A percentile compares a stretch with the other conserved stretches of the same genome.
Evolutionary conservation across 1,140 invertebrate species (phyloP).

Genomic region (Pollicipes pollicipes): DNA sequence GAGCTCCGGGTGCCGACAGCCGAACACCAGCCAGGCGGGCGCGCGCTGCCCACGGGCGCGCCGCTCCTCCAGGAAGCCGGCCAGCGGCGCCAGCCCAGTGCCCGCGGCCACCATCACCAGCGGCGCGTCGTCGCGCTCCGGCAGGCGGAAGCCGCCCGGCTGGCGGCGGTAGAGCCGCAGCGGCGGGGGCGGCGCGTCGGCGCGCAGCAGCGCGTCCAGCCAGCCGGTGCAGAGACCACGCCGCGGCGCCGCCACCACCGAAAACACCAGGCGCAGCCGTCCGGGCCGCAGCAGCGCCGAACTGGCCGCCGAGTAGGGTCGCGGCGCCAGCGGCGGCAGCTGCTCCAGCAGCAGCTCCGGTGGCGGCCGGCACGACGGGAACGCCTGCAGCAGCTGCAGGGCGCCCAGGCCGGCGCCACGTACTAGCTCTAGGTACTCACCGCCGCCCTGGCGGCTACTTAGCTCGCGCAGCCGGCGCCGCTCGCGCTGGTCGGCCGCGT

Average conservation of each 20-base stretch:
- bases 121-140: conserved; percentile 29
- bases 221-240: conserved; percentile 49
- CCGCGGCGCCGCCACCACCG: conserved; percentile 33
- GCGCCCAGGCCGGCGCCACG: conserved; percentile 37
- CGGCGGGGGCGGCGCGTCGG: conserved; percentile 10
- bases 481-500: conserved; percentile 40
- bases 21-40: conserved; percentile 46
- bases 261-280: conserved; percentile 46
- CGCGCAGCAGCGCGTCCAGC: conserved; percentile 25
- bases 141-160: conserved; percentile 37
- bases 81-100: conserved; percentile 63
- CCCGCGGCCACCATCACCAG: conserved; percentile 63
- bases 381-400: conserved; percentile 44
- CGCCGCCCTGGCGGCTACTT: conserved; percentile 41
- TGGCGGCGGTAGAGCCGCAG: conserved; percentile 43
- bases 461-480: conserved; percentile 42
- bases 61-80: conserved; percentile 35
- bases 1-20: conserved; percentile 44
- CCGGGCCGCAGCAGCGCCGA: conserved; percentile 32
- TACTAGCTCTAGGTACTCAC: conserved; percentile 40
- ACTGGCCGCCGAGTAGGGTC: conserved; percentile 62
- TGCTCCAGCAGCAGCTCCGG: conserved; percentile 47
- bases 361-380: conserved; percentile 41
- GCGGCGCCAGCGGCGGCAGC: conserved; percentile 47
- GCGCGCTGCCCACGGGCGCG: conserved; percentile 21